These are phyloP conservation scores for Nesogale talazaci DNA, from an alignment of 2,113 vertebrate species.

Conservation along the genomic window DNA sequence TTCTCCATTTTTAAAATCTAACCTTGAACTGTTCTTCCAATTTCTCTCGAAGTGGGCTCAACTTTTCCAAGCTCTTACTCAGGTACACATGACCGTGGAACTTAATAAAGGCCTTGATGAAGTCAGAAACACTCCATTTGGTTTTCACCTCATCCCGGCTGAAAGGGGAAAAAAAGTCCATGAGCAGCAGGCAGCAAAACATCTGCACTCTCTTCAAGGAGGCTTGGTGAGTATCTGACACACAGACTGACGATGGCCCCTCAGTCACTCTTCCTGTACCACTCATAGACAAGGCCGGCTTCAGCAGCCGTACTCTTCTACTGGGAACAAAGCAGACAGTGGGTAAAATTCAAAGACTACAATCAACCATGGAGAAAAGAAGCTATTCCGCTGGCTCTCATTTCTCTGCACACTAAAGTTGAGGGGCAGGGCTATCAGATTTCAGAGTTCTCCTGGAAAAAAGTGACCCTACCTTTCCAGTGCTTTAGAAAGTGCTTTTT, in stretches of 20 bases:
- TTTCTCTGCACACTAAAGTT: not conserved
- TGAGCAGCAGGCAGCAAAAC: conserved; percentile 69
- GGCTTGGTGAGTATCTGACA: not conserved
- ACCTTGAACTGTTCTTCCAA: conserved; percentile 99
- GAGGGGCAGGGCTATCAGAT: not conserved
- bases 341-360: not conserved
- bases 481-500: conserved; percentile 99
- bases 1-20: conserved; percentile 70
- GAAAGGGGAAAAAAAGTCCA: conserved; percentile 68
- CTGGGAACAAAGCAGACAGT: not conserved
- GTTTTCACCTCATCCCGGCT: conserved; percentile 98
- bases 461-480: conserved; percentile 93
- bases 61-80: conserved; percentile 95
- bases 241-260: not conserved
- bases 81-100: conserved; percentile 99
- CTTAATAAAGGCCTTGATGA: conserved; percentile 98
- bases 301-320: not conserved
- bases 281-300: not conserved
- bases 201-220: conserved; percentile 8
- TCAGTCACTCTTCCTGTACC: not conserved
- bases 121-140: conserved; percentile 97
- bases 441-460: conserved; percentile 4
- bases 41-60: conserved; percentile 94
- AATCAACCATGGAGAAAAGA: not conserved
- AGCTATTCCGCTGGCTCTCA: not conserved